These are phyloP conservation scores for Zophobas morio DNA, from an alignment of 1,140 invertebrate species.

Conservation along the genomic window DNA sequence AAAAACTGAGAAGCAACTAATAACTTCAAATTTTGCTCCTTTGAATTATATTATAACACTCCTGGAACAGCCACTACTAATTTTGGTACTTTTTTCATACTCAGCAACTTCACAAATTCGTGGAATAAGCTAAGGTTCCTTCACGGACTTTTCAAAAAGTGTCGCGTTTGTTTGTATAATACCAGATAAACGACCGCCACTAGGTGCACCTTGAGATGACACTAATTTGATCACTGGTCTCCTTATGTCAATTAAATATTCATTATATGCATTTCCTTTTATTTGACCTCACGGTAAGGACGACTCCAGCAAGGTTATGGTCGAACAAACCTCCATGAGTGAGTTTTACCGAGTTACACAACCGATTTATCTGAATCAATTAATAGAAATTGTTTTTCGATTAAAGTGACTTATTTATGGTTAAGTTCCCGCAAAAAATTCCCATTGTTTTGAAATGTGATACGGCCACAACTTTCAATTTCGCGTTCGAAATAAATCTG, in stretches of 20 bases:
- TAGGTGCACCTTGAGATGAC: constrained; percentile 3
- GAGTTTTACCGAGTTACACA: background rate
- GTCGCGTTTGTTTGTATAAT: too few species aligned
- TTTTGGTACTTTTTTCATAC: too few species aligned
- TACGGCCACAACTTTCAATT: constrained; percentile 15
- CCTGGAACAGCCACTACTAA: too few species aligned
- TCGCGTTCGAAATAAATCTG: constrained; percentile 17
- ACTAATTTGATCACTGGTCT: constrained; percentile 16
- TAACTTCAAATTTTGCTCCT: too few species aligned
- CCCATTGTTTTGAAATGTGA: constrained; percentile 2
- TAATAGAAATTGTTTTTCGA: constrained; percentile 7
- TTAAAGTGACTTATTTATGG: background rate
- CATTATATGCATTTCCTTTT: constrained; percentile 28
- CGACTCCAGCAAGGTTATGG: constrained; percentile 31
- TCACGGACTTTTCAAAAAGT: too few species aligned
- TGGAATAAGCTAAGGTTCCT: too few species aligned
- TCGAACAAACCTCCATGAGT: constrained; percentile 18
- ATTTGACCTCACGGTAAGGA: constrained; percentile 21
- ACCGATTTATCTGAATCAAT: constrained; percentile 12
- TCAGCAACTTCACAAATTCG: too few species aligned
- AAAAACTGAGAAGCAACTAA: too few species aligned
- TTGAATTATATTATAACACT: too few species aligned
- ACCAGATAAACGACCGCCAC: too few species aligned
- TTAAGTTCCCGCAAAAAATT: background rate
- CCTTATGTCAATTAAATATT: constrained; percentile 12